Percentiles rank a stretch among this genome's conserved stretches.
phyloP scores from a whole-genome alignment of 2,888 invertebrate genomes.

The Lepeophtheirus nordmannii region DNA sequence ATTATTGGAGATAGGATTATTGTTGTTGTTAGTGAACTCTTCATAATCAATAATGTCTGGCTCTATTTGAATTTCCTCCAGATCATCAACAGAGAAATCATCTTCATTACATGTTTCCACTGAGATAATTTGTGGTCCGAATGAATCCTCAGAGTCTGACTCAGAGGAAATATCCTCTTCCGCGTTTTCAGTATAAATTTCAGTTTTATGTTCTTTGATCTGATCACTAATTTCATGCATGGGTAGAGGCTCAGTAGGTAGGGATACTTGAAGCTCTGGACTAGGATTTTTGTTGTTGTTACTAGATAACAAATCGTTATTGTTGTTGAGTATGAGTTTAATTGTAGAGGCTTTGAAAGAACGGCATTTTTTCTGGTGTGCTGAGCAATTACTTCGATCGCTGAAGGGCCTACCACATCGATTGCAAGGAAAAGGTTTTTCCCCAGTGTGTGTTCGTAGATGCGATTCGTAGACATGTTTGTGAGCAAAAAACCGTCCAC shows the following conservation, averaged over 20 bases:
- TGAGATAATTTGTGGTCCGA: constrained; percentile 20
- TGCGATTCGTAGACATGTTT: constrained; percentile 15
- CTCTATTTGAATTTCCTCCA: constrained; percentile 20
- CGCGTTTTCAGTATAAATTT: background rate
- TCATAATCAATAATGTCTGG: constrained; percentile 23
- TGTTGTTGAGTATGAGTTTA: background rate
- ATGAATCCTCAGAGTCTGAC: background rate
- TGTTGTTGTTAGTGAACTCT: background rate
- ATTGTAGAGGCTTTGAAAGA: background rate
- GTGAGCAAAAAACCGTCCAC: background rate
- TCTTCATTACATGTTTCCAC: constrained; percentile 13
- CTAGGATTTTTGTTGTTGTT: background rate
- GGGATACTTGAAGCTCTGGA: background rate
- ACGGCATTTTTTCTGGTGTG: constrained; percentile 11
- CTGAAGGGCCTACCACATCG: constrained; percentile 8
- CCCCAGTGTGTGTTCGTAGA: constrained; percentile 19
- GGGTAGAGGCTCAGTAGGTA: background rate
- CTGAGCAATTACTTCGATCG: constrained; percentile 14
- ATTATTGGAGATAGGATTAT: background rate
- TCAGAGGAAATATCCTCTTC: background rate
- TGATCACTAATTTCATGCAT: background rate
- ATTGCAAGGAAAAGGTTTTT: constrained; percentile 14
- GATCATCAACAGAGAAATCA: background rate
- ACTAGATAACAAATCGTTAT: background rate
- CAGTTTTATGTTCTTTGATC: background rate